Evolutionary conservation across 2,113 vertebrate genomes (phyloP).

Genomic region (Martes martes): DNA sequence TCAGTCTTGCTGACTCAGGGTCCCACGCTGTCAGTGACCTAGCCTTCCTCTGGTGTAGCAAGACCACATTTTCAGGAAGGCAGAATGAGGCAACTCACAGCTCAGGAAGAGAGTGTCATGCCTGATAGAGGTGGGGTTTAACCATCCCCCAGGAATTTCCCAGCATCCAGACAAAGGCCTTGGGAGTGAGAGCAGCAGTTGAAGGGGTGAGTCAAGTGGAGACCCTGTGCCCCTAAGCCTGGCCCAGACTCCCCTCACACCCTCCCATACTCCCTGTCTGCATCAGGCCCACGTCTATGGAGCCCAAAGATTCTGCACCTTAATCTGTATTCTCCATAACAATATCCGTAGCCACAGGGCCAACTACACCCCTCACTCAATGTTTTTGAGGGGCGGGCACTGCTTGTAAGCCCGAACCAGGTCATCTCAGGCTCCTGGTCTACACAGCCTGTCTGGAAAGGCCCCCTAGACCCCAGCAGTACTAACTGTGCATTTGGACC

Average conservation of each 20-base stretch:
- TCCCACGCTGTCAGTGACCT: not conserved
- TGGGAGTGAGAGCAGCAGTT: not conserved
- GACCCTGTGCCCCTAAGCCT: not conserved
- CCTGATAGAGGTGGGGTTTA: not conserved
- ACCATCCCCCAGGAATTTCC: not conserved
- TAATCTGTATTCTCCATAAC: not conserved
- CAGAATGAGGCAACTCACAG: not conserved
- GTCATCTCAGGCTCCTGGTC: not conserved
- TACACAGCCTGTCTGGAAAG: not conserved
- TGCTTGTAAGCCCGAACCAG: not conserved
- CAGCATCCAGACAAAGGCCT: not conserved
- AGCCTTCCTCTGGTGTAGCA: not conserved
- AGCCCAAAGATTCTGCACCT: not conserved
- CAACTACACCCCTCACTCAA: not conserved
- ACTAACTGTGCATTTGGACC: not conserved
- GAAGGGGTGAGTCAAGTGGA: not conserved
- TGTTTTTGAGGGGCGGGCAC: not conserved
- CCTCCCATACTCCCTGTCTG: not conserved
- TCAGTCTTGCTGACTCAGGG: not conserved
- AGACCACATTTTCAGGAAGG: constrained; percentile 12
- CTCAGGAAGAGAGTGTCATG: not conserved
- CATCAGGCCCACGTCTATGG: not conserved
- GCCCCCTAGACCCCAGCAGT: not conserved
- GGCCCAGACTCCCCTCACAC: not conserved
- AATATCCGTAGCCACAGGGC: not conserved